Conservation (phyloP, 2,888 invertebrate genomes). For the Pantelozetes paolii region DNA sequence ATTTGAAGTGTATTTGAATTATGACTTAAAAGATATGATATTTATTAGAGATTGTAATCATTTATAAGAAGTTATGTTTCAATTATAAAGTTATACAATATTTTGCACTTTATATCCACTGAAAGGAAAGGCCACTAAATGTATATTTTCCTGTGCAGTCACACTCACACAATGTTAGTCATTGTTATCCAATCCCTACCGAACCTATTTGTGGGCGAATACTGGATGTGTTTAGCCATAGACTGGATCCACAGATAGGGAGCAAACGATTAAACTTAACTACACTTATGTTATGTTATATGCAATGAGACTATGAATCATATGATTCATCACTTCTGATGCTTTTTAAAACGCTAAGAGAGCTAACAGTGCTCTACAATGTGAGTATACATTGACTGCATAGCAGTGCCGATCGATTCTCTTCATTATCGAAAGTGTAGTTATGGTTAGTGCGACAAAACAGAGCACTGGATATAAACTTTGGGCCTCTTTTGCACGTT, state of each 20-base stretch:
- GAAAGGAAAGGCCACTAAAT: constrained; percentile 4
- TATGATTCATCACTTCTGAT: constrained; percentile 33
- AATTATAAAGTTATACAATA: constrained; percentile 11
- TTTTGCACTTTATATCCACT: not conserved
- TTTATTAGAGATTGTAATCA: not conserved
- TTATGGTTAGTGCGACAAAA: constrained; percentile 7
- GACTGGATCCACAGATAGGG: not conserved
- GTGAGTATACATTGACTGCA: too few relatives aligned
- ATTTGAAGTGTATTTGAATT: not conserved
- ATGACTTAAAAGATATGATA: not conserved
- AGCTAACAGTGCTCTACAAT: not conserved
- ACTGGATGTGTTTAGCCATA: constrained; percentile 6
- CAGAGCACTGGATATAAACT: not conserved
- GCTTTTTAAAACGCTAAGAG: constrained; percentile 26
- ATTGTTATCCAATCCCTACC: constrained; percentile 33
- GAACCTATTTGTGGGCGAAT: constrained; percentile 29
- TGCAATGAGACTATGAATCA: not conserved
- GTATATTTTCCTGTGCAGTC: constrained; percentile 25
- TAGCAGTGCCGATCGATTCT: constrained; percentile 12
- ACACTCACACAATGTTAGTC: constrained; percentile 23
- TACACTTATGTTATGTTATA: not conserved
- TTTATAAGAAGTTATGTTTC: not conserved
- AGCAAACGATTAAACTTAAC: constrained; percentile 11
- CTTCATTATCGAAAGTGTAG: constrained; percentile 36
- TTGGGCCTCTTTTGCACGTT: not conserved